Evolutionary conservation across 2,888 invertebrate genomes (phyloP).

Genomic region (Protophormia terraenovae): DNA sequence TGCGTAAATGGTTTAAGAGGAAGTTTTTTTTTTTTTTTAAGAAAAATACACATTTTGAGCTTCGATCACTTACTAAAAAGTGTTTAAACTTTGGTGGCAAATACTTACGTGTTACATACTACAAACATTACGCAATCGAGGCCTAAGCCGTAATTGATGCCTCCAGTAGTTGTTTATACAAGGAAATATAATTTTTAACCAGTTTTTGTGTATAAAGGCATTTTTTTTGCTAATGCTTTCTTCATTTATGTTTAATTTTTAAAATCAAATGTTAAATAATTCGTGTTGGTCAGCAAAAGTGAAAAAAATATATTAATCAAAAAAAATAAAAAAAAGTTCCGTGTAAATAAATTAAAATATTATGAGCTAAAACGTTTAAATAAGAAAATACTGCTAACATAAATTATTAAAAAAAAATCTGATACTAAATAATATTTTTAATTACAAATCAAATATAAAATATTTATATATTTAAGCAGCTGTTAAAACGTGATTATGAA

Average conservation of each 20-base stretch:
- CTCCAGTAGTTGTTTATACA: slow-evolving; percentile 14
- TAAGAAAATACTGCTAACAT: neutral
- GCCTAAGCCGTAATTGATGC: slow-evolving; percentile 30
- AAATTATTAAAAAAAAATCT: slow-evolving; percentile 13
- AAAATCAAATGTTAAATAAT: slow-evolving; percentile 32
- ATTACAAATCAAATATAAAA: slow-evolving; percentile 12
- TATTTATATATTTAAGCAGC: slow-evolving; percentile 22
- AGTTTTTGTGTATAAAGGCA: slow-evolving; percentile 20
- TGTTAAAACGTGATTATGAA: slow-evolving; percentile 20
- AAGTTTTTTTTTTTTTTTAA: slow-evolving; percentile 3
- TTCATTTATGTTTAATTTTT: slow-evolving; percentile 37
- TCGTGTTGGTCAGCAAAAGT: neutral
- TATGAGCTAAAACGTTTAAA: neutral
- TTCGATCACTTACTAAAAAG: neutral
- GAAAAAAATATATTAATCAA: neutral
- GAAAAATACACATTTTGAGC: neutral
- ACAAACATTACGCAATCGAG: slow-evolving; percentile 46
- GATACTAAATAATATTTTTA: slow-evolving; percentile 27
- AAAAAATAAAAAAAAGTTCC: slow-evolving; percentile 45
- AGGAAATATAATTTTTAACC: slow-evolving; percentile 62
- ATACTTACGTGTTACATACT: neutral
- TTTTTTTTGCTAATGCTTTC: slow-evolving; percentile 15
- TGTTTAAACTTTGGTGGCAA: neutral
- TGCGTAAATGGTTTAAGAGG: neutral
- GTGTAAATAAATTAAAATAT: slow-evolving; percentile 27